Percentiles rank a stretch among this genome's conserved stretches.
phyloP scores from a whole-genome alignment of 2,113 vertebrate species.

The Sphaerodactylus townsendi region DNA sequence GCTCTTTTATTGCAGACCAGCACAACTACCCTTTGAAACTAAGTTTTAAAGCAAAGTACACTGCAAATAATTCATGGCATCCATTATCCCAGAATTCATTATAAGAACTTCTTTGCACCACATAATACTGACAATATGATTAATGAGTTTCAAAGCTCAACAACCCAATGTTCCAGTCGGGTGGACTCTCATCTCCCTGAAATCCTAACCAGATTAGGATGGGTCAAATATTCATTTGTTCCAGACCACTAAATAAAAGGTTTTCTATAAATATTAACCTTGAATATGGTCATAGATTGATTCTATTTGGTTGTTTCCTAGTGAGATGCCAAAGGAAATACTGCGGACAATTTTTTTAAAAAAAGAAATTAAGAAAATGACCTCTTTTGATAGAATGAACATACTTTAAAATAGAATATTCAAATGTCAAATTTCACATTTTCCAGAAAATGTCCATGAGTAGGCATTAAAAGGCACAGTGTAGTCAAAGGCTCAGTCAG shows the following conservation, averaged over 20 bases:
- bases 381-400: background rate
- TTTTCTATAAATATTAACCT: conserved; percentile 28
- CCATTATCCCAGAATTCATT: conserved; percentile 10
- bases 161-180: background rate
- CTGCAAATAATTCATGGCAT: background rate
- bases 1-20: too few species aligned
- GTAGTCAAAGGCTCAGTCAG: background rate
- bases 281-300: conserved; percentile 3
- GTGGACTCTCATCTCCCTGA: background rate
- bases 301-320: background rate
- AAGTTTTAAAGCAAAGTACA: conserved; percentile 12
- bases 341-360: background rate
- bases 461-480: background rate
- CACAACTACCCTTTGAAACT: too few species aligned
- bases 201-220: conserved; percentile 4
- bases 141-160: conserved; percentile 11
- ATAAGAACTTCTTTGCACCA: background rate
- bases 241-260: background rate
- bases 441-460: background rate
- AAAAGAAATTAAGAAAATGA: background rate
- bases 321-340: background rate
- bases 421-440: background rate
- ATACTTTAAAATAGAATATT: background rate
- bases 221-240: conserved; percentile 25
- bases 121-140: conserved; percentile 22